phyloP scores from a whole-genome alignment of 2,113 vertebrate genomes.

The Chitala chitala region DNA sequence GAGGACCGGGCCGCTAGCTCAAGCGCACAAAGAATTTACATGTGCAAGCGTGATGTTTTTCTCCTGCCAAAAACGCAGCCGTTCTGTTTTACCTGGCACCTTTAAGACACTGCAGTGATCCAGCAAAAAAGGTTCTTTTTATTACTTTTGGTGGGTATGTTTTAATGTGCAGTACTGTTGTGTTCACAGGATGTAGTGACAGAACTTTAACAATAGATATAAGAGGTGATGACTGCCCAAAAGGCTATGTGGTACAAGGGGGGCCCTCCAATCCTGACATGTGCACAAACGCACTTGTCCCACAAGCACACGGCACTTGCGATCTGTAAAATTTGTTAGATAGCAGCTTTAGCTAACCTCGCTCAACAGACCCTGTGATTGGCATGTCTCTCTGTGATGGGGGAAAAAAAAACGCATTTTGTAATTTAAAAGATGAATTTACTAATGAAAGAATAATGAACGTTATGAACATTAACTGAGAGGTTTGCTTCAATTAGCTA shows the following conservation, averaged over 20 bases:
- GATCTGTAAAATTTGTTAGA: too few relatives aligned
- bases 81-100: background rate
- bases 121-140: background rate
- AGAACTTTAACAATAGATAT: too few relatives aligned
- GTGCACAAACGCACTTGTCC: background rate
- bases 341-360: background rate
- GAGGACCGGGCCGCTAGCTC: background rate
- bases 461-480: background rate
- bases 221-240: background rate
- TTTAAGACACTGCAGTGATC: background rate
- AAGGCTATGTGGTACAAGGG: background rate
- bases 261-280: background rate
- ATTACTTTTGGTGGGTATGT: background rate
- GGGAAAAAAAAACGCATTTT: background rate
- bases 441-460: background rate
- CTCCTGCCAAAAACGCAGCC: background rate
- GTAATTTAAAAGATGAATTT: background rate
- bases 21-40: too few relatives aligned
- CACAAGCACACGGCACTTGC: background rate
- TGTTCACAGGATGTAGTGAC: background rate
- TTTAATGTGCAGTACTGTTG: background rate
- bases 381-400: background rate
- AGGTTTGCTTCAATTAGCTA: slow-evolving; percentile 5
- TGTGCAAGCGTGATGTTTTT: background rate
- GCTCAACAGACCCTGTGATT: background rate